A percentile compares a stretch with the other conserved stretches of the same genome.
phyloP scores from a whole-genome alignment of 2,113 vertebrate species.

The Ursus arctos region DNA sequence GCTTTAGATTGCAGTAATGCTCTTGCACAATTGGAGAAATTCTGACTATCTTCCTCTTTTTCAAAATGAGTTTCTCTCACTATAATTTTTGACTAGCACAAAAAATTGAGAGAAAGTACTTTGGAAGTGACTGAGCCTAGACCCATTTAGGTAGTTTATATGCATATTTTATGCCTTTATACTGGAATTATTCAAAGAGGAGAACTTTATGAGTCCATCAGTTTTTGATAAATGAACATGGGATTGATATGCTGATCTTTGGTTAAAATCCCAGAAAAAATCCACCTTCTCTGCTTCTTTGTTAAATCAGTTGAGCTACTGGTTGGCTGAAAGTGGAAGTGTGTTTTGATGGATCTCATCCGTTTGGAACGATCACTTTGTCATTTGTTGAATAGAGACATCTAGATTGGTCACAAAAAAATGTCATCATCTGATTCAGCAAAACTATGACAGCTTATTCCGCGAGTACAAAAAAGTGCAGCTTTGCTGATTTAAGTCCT shows the following conservation, averaged over 20 bases:
- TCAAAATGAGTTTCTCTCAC: neutral
- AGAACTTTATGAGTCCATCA: neutral
- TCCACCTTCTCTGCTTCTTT: neutral
- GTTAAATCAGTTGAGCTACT: conserved; percentile 32
- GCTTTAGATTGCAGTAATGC: neutral
- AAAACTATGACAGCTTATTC: conserved; percentile 60
- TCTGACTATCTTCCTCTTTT: neutral
- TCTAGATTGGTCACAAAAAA: conserved; percentile 29
- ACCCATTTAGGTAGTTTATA: conserved; percentile 41
- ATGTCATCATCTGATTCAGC: conserved; percentile 60
- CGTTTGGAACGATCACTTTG: conserved; percentile 53
- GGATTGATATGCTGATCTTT: conserved; percentile 34
- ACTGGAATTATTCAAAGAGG: neutral
- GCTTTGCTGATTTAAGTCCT: conserved; percentile 48
- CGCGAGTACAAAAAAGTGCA: neutral
- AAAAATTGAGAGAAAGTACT: neutral
- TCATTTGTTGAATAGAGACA: conserved; percentile 46
- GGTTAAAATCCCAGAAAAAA: conserved; percentile 35
- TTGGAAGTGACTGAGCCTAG: neutral
- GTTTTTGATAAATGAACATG: conserved; percentile 26
- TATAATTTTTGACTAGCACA: neutral
- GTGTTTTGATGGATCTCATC: conserved; percentile 60
- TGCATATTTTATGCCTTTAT: conserved; percentile 25
- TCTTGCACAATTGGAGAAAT: neutral
- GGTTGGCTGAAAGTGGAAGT: conserved; percentile 33